Conservation (phyloP, 2,797 vertebrate species). For the Euthynnus affinis region DNA sequence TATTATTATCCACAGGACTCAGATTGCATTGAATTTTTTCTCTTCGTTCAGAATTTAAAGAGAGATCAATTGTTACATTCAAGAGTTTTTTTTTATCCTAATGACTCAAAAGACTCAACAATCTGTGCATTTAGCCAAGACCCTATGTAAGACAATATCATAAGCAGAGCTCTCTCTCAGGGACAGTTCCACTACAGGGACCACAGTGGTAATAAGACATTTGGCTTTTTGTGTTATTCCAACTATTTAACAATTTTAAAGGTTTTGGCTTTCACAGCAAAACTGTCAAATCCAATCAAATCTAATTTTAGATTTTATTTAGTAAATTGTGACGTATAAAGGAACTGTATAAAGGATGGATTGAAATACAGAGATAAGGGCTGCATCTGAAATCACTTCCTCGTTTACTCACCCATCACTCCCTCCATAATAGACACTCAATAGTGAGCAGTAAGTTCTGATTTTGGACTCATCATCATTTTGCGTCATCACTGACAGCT, state of each 20-base stretch:
- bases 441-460: not conserved
- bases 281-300: not conserved
- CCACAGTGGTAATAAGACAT: not conserved
- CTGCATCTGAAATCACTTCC: no score
- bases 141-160: conserved; percentile 1
- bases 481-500: not conserved
- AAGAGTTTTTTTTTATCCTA: not conserved
- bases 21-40: not conserved
- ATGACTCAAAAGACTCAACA: not conserved
- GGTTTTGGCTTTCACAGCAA: not conserved
- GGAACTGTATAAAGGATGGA: not conserved
- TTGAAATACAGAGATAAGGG: no score
- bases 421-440: no score
- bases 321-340: not conserved
- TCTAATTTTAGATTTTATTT: not conserved
- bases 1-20: not conserved
- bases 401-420: no score
- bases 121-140: not conserved
- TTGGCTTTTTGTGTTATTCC: conserved; percentile 2
- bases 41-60: not conserved
- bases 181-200: not conserved
- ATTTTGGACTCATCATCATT: not conserved
- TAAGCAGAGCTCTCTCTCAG: not conserved
- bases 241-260: not conserved
- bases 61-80: not conserved